Conservation (phyloP, 2,888 invertebrate species). For the Cantharis nigra region DNA sequence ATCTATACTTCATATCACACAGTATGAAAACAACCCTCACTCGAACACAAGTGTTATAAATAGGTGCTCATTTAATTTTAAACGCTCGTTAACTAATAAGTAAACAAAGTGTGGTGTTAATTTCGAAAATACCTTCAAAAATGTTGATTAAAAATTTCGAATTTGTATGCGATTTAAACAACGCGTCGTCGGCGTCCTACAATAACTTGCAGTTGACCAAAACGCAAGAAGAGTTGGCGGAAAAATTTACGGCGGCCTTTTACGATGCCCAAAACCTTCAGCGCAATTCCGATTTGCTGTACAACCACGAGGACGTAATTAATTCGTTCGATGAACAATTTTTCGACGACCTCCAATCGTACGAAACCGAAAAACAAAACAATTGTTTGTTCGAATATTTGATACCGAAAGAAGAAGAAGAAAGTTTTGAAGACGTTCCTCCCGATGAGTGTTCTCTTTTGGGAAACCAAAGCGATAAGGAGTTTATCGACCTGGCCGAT, state of each 20-base stretch:
- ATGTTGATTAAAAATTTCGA: constrained; percentile 17
- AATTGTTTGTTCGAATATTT: constrained; percentile 31
- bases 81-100: neutral
- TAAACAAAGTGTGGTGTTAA: neutral
- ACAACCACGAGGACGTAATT: constrained; percentile 38
- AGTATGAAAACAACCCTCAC: constrained; percentile 30
- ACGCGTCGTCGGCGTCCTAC: neutral
- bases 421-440: constrained; percentile 20
- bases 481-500: neutral
- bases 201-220: constrained; percentile 27
- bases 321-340: constrained; percentile 44
- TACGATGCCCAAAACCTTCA: constrained; percentile 50
- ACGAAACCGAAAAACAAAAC: constrained; percentile 15
- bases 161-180: constrained; percentile 1
- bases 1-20: constrained; percentile 13
- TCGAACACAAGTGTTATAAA: constrained; percentile 15
- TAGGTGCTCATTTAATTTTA: neutral
- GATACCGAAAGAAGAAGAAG: constrained; percentile 15
- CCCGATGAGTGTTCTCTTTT: constrained; percentile 29
- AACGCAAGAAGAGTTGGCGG: constrained; percentile 51
- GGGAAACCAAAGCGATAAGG: neutral
- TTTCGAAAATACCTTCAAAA: neutral
- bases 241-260: constrained; percentile 55
- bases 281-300: constrained; percentile 20
- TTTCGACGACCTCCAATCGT: constrained; percentile 31